These are phyloP conservation scores for Dynastes grantii DNA, from an alignment of 2,888 invertebrate genomes.

Conservation along the genomic window DNA sequence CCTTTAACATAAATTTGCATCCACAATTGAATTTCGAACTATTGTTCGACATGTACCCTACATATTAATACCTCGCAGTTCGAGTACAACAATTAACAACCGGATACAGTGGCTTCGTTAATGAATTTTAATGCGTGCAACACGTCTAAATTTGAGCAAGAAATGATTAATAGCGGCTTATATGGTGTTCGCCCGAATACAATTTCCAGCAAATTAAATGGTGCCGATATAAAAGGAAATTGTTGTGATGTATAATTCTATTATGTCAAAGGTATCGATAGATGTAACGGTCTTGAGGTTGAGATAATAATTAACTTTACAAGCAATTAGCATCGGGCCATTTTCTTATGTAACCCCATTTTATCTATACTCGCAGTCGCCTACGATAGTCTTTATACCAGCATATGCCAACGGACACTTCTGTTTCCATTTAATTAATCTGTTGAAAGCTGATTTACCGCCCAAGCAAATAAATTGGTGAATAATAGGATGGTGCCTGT, in stretches of 20 bases:
- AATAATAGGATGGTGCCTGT: too few relatives aligned
- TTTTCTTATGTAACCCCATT: neutral
- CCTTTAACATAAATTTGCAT: neutral
- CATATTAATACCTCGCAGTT: neutral
- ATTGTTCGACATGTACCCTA: neutral
- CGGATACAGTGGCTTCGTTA: slow-evolving; percentile 1
- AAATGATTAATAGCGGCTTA: neutral
- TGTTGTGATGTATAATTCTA: neutral
- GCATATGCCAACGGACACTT: too few relatives aligned
- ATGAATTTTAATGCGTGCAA: slow-evolving; percentile 1
- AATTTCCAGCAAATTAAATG: neutral
- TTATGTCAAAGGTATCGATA: neutral
- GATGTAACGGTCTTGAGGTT: neutral
- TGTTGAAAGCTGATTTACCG: too few relatives aligned
- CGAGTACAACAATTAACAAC: neutral
- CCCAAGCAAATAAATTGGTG: too few relatives aligned
- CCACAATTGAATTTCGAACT: neutral
- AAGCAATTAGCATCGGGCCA: neutral
- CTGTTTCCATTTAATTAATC: too few relatives aligned
- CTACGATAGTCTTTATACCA: too few relatives aligned
- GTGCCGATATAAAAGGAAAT: neutral
- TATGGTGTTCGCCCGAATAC: neutral
- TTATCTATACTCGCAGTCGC: too few relatives aligned
- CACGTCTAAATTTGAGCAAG: neutral
- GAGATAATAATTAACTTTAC: neutral